phyloP scores from a whole-genome alignment of 2,113 vertebrate species.

The Melozone crissalis region DNA sequence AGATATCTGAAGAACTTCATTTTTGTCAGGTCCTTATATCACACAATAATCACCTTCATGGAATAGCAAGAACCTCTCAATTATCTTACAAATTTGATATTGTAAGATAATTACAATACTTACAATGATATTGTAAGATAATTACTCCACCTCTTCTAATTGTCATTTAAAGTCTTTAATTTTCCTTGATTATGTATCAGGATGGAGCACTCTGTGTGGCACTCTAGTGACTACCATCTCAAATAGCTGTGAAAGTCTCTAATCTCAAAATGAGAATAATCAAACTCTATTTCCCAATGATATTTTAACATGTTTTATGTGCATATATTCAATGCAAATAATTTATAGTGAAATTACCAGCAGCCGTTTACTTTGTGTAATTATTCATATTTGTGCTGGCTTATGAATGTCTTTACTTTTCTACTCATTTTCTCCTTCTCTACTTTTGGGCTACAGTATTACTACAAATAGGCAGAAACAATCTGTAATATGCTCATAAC shows the following conservation, averaged over 20 bases:
- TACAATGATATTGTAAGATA: no score
- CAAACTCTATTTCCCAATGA: background rate
- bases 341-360: background rate
- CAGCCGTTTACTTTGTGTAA: accelerated
- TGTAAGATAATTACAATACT: no score
- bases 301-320: background rate
- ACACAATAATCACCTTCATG: background rate
- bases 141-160: no score
- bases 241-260: background rate
- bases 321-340: background rate
- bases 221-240: background rate
- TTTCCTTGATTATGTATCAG: background rate
- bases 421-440: background rate
- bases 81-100: background rate
- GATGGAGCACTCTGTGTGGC: background rate
- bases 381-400: background rate
- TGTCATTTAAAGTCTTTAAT: background rate
- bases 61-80: background rate
- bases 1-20: background rate
- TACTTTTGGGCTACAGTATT: background rate
- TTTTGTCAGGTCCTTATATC: background rate
- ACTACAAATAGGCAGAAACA: background rate
- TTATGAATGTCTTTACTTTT: background rate
- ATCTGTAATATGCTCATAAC: background rate
- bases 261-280: background rate